Conservation (phyloP, 1,140 invertebrate species). For the Bombus terrestris region DNA sequence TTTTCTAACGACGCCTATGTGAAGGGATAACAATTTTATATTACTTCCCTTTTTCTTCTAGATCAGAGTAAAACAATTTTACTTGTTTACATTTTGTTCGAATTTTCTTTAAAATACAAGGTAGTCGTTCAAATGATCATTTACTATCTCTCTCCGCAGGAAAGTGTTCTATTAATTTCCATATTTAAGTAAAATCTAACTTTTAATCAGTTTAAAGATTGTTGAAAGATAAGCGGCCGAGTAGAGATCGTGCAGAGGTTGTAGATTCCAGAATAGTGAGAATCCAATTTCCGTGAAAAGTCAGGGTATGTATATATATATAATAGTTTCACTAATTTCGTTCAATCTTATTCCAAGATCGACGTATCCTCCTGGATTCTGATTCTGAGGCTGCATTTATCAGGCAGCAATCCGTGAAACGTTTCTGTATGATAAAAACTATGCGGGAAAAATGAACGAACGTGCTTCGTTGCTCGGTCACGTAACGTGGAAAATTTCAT, state of each 20-base stretch:
- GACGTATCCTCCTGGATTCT: neutral
- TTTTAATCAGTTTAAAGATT: neutral
- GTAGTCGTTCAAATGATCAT: too few species aligned
- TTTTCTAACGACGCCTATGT: neutral
- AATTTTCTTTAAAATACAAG: too few species aligned
- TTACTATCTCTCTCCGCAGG: neutral
- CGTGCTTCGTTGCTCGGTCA: neutral
- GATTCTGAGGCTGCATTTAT: neutral
- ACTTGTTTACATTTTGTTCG: too few species aligned
- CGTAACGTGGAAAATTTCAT: slow-evolving; percentile 21
- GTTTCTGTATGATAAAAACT: neutral
- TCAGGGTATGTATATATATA: too few species aligned
- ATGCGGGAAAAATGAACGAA: neutral
- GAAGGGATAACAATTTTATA: neutral
- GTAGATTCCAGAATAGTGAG: neutral
- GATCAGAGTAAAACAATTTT: too few species aligned
- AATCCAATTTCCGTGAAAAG: slow-evolving; percentile 10
- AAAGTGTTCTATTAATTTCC: neutral
- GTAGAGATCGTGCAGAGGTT: neutral
- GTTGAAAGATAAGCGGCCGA: neutral
- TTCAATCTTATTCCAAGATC: slow-evolving; percentile 5
- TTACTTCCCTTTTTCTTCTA: neutral
- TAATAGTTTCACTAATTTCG: slow-evolving; percentile 18
- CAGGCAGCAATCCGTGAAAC: slow-evolving; percentile 15
- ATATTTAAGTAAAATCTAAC: neutral